Percentiles rank a stretch among this genome's conserved stretches.
These are phyloP conservation scores for Plagodis dolabraria DNA, from an alignment of 2,888 invertebrate genomes.

Conservation along the genomic window DNA sequence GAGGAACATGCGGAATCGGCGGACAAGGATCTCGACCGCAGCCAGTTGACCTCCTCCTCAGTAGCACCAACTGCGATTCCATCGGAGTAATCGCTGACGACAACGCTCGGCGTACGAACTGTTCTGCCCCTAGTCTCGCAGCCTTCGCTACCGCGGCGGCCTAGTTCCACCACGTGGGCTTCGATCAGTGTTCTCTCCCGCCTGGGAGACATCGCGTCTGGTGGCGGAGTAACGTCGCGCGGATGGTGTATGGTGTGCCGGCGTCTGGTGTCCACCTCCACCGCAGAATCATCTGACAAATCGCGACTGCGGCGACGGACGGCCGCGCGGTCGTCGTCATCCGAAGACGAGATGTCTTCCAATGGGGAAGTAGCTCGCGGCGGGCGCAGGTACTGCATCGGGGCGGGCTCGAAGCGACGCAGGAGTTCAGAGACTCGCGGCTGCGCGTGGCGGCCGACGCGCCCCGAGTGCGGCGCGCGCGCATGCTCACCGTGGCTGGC, in stretches of 20 bases:
- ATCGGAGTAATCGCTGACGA: constrained; percentile 94
- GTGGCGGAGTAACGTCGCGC: constrained; percentile 70
- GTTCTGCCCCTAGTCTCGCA: constrained; percentile 81
- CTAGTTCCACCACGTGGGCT: constrained; percentile 84
- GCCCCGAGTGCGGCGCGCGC: constrained; percentile 71
- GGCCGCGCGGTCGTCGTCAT: constrained; percentile 78
- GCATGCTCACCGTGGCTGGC: constrained; percentile 63
- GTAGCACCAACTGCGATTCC: constrained; percentile 80
- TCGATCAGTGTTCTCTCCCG: constrained; percentile 76
- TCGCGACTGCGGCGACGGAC: constrained; percentile 77
- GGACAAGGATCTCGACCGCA: constrained; percentile 79
- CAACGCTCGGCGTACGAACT: constrained; percentile 93
- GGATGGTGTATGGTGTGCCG: constrained; percentile 69
- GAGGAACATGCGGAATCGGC: constrained; percentile 91
- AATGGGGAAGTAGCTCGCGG: constrained; percentile 71
- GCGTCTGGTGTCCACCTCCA: constrained; percentile 80
- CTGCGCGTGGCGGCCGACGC: constrained; percentile 67
- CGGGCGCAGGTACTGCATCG: constrained; percentile 79
- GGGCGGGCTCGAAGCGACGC: constrained; percentile 73
- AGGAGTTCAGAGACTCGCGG: constrained; percentile 76
- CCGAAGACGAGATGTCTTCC: constrained; percentile 77
- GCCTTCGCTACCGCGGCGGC: constrained; percentile 80
- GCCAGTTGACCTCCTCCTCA: constrained; percentile 76
- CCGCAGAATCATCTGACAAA: constrained; percentile 82
- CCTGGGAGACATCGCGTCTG: constrained; percentile 72